Percentiles rank a stretch among this genome's conserved stretches.
These are phyloP conservation scores for Phenganax marumi DNA, from an alignment of 92 coral and sea anemone genomes.

Conservation along the genomic window DNA sequence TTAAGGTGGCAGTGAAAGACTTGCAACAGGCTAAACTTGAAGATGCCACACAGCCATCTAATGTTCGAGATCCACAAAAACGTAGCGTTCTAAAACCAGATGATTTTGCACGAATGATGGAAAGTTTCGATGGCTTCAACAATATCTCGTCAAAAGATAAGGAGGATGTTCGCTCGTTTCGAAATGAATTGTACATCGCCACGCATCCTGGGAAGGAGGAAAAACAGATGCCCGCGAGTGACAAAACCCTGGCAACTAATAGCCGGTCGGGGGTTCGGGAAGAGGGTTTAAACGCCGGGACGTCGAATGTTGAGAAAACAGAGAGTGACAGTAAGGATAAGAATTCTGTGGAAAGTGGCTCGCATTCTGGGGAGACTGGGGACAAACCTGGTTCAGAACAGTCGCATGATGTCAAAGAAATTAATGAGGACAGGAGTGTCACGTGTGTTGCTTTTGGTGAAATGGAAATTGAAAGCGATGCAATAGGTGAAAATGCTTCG, in stretches of 20 bases:
- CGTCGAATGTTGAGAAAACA: too few species aligned
- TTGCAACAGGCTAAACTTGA: not conserved
- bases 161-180: slow-evolving; percentile 17
- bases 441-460: not conserved
- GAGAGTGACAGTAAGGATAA: too few species aligned
- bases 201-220: slow-evolving; percentile 8
- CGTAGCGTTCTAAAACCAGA: slow-evolving; percentile 52
- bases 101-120: slow-evolving; percentile 88
- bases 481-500: not conserved
- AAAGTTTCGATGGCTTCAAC: slow-evolving; percentile 77
- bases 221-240: not conserved
- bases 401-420: not conserved
- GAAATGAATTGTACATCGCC: slow-evolving; percentile 22
- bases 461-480: not conserved
- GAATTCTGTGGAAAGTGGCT: too few species aligned
- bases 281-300: too few species aligned
- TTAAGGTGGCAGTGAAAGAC: slow-evolving; percentile 10
- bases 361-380: not conserved
- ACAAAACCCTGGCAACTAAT: not conserved
- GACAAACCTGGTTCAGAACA: not conserved
- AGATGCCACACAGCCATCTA: slow-evolving; percentile 21
- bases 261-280: not conserved
- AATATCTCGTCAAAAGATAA: not conserved
- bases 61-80: slow-evolving; percentile 47
- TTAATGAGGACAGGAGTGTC: not conserved